Evolutionary conservation across 2,113 vertebrate species (phyloP).

Genomic region (Tachysurus fulvidraco): DNA sequence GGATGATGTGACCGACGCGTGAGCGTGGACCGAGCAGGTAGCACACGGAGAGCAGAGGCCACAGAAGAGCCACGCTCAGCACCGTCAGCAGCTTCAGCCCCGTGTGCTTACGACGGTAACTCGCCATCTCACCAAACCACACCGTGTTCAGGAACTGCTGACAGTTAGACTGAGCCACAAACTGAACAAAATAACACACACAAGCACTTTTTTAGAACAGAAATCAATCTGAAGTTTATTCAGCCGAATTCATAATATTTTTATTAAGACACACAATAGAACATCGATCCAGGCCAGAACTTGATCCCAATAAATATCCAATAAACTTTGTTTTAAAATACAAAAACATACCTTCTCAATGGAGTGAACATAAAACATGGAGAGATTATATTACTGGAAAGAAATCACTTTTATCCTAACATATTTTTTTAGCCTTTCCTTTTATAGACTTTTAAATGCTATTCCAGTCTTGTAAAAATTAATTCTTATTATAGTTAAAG

Average conservation of each 20-base stretch:
- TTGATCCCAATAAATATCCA: not conserved
- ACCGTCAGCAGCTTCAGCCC: conserved; percentile 95
- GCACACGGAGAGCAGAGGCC: conserved; percentile 92
- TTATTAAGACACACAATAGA: too few relatives aligned
- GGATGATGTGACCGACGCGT: conserved; percentile 92
- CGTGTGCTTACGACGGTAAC: conserved; percentile 94
- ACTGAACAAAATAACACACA: conserved; percentile 70
- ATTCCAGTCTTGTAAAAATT: not conserved
- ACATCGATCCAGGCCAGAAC: too few relatives aligned
- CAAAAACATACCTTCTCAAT: not conserved
- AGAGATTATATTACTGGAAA: too few relatives aligned
- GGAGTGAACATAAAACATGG: not conserved
- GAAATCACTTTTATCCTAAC: too few relatives aligned
- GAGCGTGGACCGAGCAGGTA: conserved; percentile 95
- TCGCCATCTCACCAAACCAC: conserved; percentile 99
- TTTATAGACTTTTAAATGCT: not conserved
- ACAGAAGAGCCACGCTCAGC: conserved; percentile 87
- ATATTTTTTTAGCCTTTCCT: not conserved
- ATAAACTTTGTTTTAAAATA: not conserved
- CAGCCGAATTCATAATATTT: not conserved
- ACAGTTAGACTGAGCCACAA: conserved; percentile 98
- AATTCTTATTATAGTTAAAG: not conserved
- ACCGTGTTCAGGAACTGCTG: conserved; percentile 99
- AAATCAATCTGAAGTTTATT: not conserved
- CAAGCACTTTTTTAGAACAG: not conserved